phyloP scores from a whole-genome alignment of 2,113 vertebrate species.

The Trinectes maculatus region DNA sequence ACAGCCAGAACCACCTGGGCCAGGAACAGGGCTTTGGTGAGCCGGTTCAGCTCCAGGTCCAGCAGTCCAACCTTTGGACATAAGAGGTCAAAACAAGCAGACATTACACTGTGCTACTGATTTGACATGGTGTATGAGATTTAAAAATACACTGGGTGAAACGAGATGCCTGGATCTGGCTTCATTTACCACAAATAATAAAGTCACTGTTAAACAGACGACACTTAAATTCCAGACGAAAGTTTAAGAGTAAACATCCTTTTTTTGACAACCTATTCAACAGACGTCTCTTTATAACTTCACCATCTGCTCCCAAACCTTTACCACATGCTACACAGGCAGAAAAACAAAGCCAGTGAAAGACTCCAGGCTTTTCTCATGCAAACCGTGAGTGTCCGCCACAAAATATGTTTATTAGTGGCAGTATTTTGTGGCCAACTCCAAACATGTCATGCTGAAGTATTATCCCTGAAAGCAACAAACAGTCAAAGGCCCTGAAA shows the following conservation, averaged over 20 bases:
- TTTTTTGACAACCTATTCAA: slow-evolving; percentile 8
- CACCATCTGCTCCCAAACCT: slow-evolving; percentile 40
- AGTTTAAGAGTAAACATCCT: slow-evolving; percentile 11
- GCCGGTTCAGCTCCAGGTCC: slow-evolving; percentile 94
- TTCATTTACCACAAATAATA: no score
- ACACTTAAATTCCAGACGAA: neutral
- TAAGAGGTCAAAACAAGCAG: slow-evolving; percentile 2
- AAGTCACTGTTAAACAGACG: neutral
- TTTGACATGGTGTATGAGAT: no score
- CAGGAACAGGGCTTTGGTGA: slow-evolving; percentile 96
- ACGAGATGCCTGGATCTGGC: no score
- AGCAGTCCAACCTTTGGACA: slow-evolving; percentile 88
- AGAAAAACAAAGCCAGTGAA: slow-evolving; percentile 44
- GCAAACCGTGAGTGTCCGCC: slow-evolving; percentile 45
- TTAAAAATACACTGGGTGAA: no score
- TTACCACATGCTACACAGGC: slow-evolving; percentile 41
- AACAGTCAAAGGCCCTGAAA: slow-evolving; percentile 68
- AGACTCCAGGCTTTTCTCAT: slow-evolving; percentile 59
- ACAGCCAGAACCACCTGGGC: slow-evolving; percentile 91
- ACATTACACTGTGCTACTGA: neutral
- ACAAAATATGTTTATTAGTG: slow-evolving; percentile 53
- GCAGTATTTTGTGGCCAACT: slow-evolving; percentile 48
- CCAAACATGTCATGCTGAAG: slow-evolving; percentile 43
- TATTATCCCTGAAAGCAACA: slow-evolving; percentile 55
- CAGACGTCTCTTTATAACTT: slow-evolving; percentile 19